Percentiles rank a stretch among this genome's conserved stretches.
Evolutionary conservation across 2,888 invertebrate species (phyloP).

Genomic region (Oscheius sp.): DNA sequence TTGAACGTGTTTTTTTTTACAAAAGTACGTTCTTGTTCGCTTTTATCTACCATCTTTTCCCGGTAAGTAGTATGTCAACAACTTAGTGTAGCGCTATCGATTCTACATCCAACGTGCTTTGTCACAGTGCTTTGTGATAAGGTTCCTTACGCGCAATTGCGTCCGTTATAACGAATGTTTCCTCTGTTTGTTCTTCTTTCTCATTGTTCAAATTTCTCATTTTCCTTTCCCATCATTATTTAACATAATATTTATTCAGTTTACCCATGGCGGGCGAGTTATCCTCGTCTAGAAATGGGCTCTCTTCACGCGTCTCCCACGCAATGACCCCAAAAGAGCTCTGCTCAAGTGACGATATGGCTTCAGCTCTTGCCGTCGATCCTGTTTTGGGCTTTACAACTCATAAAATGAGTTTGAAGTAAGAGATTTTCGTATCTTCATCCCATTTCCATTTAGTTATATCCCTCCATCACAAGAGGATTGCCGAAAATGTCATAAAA

Average conservation of each 20-base stretch:
- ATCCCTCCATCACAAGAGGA: not conserved
- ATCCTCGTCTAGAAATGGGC: not conserved
- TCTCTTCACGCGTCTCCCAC: constrained; percentile 13
- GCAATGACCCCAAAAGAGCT: constrained; percentile 76
- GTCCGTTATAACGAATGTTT: not conserved
- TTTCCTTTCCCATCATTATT: not conserved
- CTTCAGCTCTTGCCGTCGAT: constrained; percentile 91
- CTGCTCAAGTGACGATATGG: constrained; percentile 95
- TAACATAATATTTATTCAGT: not conserved
- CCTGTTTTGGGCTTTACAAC: constrained; percentile 91
- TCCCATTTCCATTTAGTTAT: not conserved
- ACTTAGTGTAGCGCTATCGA: no score
- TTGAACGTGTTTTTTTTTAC: no score
- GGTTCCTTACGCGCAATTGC: constrained; percentile 3
- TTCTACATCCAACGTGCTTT: no score
- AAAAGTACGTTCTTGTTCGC: no score
- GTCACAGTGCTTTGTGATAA: constrained; percentile 15
- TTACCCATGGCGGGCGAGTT: not conserved
- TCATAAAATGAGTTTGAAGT: constrained; percentile 94
- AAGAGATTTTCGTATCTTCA: constrained; percentile 47
- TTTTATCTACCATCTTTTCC: no score
- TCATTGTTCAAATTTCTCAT: not conserved
- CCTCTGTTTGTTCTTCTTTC: constrained; percentile 2
- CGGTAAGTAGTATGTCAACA: no score
- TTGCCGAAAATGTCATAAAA: not conserved